Conservation (phyloP, 1,140 invertebrate genomes). For the Drosophila pachea region DNA sequence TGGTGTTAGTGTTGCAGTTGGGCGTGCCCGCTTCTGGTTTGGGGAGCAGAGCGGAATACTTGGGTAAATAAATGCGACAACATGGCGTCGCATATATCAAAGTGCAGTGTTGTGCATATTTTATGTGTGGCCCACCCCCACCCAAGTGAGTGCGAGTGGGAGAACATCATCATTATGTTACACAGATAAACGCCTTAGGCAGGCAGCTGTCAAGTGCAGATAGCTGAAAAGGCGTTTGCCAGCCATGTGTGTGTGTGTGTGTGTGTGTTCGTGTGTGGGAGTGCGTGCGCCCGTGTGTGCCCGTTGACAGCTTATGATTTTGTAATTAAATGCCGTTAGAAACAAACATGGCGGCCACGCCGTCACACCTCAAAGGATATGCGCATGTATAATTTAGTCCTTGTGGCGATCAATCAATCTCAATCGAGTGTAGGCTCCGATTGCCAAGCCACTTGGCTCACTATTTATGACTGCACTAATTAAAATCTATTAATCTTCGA, state of each 20-base stretch:
- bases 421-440: constrained; percentile 7
- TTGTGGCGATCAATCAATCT: constrained; percentile 42
- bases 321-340: constrained; percentile 69
- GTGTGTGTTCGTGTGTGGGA: constrained; percentile 6
- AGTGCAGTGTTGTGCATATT: constrained; percentile 50
- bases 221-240: constrained; percentile 56
- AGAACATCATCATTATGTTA: constrained; percentile 64
- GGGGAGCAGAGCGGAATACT: constrained; percentile 12
- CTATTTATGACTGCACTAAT: constrained; percentile 63
- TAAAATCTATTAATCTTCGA: constrained; percentile 73
- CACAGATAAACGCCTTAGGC: constrained; percentile 74
- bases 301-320: constrained; percentile 71
- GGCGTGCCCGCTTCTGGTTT: not conserved
- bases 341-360: constrained; percentile 39
- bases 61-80: constrained; percentile 71
- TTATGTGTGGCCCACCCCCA: constrained; percentile 34
- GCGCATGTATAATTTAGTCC: constrained; percentile 20
- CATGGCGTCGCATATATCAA: constrained; percentile 51
- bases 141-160: not conserved
- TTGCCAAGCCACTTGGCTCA: constrained; percentile 26
- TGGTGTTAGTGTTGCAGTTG: constrained; percentile 5
- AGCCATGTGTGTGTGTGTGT: constrained; percentile 28
- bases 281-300: not conserved
- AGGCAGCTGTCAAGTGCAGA: constrained; percentile 59
- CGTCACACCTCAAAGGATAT: constrained; percentile 10